phyloP scores from a whole-genome alignment of 2,888 invertebrate species.

The Macaria notata region DNA sequence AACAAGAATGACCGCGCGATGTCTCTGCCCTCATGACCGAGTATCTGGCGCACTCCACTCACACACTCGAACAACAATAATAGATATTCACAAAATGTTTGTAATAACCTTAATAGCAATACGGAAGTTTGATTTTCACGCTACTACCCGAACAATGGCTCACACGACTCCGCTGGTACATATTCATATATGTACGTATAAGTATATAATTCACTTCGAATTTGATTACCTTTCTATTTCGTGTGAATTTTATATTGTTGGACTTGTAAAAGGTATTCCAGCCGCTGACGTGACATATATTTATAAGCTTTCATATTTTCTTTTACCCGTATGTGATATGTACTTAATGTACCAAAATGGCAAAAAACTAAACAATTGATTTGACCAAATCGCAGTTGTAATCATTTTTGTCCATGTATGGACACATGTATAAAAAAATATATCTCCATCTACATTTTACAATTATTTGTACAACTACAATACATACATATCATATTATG shows the following conservation, averaged over 20 bases:
- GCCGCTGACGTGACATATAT: too few species aligned
- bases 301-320: too few species aligned
- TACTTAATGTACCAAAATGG: too few species aligned
- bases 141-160: slow-evolving; percentile 55
- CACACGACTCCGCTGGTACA: slow-evolving; percentile 44
- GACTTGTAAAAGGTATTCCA: too few species aligned
- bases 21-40: slow-evolving; percentile 32
- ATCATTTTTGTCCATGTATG: too few species aligned
- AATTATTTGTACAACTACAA: slow-evolving; percentile 16
- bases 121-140: slow-evolving; percentile 68
- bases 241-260: slow-evolving; percentile 44
- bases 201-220: slow-evolving; percentile 46
- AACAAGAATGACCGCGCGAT: slow-evolving; percentile 1
- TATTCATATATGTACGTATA: slow-evolving; percentile 3
- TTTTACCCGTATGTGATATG: too few species aligned
- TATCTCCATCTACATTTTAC: neutral
- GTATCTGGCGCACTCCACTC: slow-evolving; percentile 17
- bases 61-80: slow-evolving; percentile 42
- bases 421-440: too few species aligned
- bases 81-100: slow-evolving; percentile 53
- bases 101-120: slow-evolving; percentile 55
- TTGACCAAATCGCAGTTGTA: too few species aligned
- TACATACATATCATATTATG: slow-evolving; percentile 21
- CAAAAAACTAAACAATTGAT: too few species aligned
- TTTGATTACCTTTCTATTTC: slow-evolving; percentile 57